phyloP scores from a whole-genome alignment of 2,797 vertebrate genomes.

The Psittacula echo region DNA sequence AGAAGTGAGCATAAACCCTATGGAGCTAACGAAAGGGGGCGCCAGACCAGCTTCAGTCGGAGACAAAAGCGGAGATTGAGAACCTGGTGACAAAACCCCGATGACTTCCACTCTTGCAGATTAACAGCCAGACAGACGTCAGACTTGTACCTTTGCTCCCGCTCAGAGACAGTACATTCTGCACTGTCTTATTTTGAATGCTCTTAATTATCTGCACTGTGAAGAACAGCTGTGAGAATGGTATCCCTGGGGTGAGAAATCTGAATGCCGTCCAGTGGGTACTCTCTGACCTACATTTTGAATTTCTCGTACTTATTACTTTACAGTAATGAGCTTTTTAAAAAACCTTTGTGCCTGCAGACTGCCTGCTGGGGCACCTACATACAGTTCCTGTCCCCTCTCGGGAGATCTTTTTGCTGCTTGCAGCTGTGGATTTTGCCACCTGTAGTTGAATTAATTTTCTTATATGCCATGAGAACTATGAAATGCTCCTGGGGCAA shows the following conservation, averaged over 20 bases:
- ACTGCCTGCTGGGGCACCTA: not conserved
- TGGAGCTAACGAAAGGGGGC: not conserved
- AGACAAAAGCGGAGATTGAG: not conserved
- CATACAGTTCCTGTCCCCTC: rapidly evolving
- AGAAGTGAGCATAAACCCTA: not conserved
- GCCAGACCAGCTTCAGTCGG: not conserved
- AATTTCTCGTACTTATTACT: not conserved
- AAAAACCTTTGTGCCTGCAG: not conserved
- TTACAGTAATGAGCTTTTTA: not conserved
- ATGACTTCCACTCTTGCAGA: not conserved
- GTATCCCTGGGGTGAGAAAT: not conserved
- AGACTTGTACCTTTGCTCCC: not conserved
- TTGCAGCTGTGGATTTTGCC: not conserved
- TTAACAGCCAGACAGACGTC: not conserved
- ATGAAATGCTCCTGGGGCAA: not conserved
- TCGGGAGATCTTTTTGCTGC: not conserved
- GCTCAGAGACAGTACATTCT: not conserved
- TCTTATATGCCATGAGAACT: not conserved
- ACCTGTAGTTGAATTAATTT: not conserved
- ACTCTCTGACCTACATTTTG: not conserved
- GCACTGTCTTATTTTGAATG: not conserved
- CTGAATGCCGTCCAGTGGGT: not conserved
- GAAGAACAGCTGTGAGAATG: not conserved
- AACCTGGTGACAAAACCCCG: not conserved
- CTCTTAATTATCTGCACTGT: not conserved